These are phyloP conservation scores for Eulemur coronatus DNA, from an alignment of 2,797 vertebrate species.

Conservation along the genomic window DNA sequence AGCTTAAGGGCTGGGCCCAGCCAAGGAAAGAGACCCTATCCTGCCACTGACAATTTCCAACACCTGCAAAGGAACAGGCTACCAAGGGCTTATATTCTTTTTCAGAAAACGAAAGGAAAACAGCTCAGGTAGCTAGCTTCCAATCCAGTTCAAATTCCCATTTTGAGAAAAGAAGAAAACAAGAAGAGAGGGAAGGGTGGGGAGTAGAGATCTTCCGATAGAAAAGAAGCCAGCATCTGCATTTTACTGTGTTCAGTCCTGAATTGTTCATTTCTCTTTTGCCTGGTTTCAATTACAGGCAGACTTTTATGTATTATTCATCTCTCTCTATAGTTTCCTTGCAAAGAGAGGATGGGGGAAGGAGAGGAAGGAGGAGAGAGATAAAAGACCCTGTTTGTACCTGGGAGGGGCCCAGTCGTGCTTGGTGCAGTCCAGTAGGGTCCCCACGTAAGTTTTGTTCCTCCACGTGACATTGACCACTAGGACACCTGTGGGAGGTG, in stretches of 20 bases:
- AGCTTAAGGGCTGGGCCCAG: neutral
- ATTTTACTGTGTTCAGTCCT: constrained; percentile 28
- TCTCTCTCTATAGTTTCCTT: constrained; percentile 57
- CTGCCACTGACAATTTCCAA: neutral
- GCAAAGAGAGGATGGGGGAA: neutral
- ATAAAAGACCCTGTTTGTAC: constrained; percentile 82
- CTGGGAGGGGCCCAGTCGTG: constrained; percentile 99
- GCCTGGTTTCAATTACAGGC: constrained; percentile 75
- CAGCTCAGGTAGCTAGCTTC: constrained; percentile 1
- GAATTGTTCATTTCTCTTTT: constrained; percentile 30
- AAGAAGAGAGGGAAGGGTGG: neutral
- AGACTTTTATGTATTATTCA: constrained; percentile 75
- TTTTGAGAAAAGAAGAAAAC: neutral
- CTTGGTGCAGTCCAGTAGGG: constrained; percentile 97
- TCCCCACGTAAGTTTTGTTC: constrained; percentile 99
- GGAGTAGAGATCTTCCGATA: neutral
- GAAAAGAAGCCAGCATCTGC: constrained; percentile 13
- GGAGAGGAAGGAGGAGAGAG: neutral
- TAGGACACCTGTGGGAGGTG: constrained; percentile 91
- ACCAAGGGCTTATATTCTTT: neutral
- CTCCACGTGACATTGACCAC: constrained; percentile 99
- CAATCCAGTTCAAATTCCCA: neutral
- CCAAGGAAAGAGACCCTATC: neutral
- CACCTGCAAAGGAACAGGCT: neutral
- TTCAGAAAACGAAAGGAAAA: constrained; percentile 14